phyloP scores from a whole-genome alignment of 35 echinoderm and acorn worm species.

The Eucidaris tribuloides region DNA sequence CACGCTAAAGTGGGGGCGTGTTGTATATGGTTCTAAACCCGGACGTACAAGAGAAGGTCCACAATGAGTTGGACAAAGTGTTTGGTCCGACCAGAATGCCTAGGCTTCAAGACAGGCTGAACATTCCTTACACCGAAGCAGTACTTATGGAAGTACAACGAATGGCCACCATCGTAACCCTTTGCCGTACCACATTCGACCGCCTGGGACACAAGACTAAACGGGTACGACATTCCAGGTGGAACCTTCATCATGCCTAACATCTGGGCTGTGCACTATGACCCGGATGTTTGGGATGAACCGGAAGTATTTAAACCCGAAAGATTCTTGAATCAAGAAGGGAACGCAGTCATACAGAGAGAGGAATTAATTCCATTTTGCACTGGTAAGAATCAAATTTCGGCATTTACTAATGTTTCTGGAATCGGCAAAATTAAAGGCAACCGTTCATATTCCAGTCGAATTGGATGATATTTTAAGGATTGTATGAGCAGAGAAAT shows the following conservation, averaged over 20 bases:
- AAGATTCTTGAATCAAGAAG: constrained; percentile 62
- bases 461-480: no score
- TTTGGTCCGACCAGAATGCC: constrained; percentile 55
- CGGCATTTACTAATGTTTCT: no score
- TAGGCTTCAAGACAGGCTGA: constrained; percentile 34
- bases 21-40: constrained; percentile 57
- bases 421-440: no score
- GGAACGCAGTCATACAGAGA: neutral
- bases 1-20: constrained; percentile 57
- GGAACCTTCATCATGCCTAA: constrained; percentile 65
- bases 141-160: constrained; percentile 52
- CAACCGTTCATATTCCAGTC: no score
- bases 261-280: constrained; percentile 60
- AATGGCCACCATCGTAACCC: constrained; percentile 18
- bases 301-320: constrained; percentile 64
- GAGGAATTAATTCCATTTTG: constrained; percentile 24
- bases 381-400: neutral
- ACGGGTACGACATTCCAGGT: constrained; percentile 55
- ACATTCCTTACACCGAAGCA: constrained; percentile 59
- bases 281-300: constrained; percentile 63
- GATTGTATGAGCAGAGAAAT: no score
- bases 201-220: constrained; percentile 27
- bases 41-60: constrained; percentile 42
- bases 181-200: constrained; percentile 60
- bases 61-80: constrained; percentile 52